phyloP scores from a whole-genome alignment of 2,113 vertebrate genomes.

The Edolisoma coerulescens region DNA sequence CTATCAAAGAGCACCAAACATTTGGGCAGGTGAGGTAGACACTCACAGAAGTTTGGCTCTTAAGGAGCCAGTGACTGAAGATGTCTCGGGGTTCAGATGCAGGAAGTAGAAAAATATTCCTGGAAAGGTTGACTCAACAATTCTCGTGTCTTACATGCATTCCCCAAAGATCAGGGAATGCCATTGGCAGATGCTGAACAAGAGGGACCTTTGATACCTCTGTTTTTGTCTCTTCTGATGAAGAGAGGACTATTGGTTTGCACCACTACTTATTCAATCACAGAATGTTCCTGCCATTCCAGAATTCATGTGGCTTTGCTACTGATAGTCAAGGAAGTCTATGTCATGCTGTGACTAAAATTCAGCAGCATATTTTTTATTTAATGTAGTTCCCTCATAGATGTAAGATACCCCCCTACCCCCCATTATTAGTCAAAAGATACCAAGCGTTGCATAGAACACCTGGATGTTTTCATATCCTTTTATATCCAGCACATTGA shows the following conservation, averaged over 20 bases:
- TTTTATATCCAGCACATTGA: neutral
- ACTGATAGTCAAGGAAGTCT: neutral
- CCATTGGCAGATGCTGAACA: neutral
- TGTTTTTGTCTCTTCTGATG: neutral
- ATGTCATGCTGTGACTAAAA: neutral
- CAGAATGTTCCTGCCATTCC: neutral
- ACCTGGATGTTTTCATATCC: neutral
- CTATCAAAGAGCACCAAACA: accelerated
- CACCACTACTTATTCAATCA: neutral
- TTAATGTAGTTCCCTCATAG: neutral
- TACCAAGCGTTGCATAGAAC: neutral
- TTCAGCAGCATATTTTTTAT: neutral
- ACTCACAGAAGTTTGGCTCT: neutral
- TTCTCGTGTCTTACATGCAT: neutral
- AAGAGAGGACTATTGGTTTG: neutral
- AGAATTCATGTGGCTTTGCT: neutral
- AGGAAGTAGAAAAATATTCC: neutral
- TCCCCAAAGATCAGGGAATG: neutral
- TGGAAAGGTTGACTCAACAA: neutral
- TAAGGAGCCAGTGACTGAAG: neutral
- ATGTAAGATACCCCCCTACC: neutral
- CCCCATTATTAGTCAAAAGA: neutral
- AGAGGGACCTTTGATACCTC: neutral
- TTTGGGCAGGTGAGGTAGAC: neutral
- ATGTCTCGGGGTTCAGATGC: neutral